Conservation (phyloP, 2,113 vertebrate species). For the Tragulus kanchil region DNA sequence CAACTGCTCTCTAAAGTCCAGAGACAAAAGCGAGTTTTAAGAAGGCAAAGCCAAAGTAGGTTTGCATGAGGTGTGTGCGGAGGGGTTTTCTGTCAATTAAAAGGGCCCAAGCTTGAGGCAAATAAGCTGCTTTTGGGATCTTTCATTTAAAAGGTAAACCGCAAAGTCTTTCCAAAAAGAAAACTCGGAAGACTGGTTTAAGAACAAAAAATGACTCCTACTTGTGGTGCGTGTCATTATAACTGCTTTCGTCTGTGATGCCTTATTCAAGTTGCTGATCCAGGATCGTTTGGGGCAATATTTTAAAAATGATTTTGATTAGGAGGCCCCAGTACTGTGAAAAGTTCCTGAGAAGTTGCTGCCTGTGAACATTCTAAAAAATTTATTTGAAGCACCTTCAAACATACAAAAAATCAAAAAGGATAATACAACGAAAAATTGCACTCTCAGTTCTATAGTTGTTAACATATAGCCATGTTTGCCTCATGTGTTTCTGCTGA, state of each 20-base stretch:
- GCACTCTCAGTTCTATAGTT: neutral
- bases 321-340: slow-evolving; percentile 23
- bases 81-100: slow-evolving; percentile 77
- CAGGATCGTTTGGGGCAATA: slow-evolving; percentile 22
- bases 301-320: slow-evolving; percentile 68
- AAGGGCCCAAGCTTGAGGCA: slow-evolving; percentile 68
- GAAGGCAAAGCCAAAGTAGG: slow-evolving; percentile 67
- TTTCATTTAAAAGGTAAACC: slow-evolving; percentile 78
- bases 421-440: neutral
- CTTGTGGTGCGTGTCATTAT: neutral
- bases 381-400: slow-evolving; percentile 15
- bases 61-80: slow-evolving; percentile 69
- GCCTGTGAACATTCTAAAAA: neutral
- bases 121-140: slow-evolving; percentile 70
- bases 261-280: slow-evolving; percentile 20
- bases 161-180: slow-evolving; percentile 59
- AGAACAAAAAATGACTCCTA: slow-evolving; percentile 65
- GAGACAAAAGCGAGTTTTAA: slow-evolving; percentile 82
- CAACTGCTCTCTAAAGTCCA: slow-evolving; percentile 79
- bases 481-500: neutral
- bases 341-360: slow-evolving; percentile 63
- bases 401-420: neutral
- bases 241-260: neutral
- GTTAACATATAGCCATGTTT: neutral
- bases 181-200: slow-evolving; percentile 61